Base-by-base conservation (phyloP, 2,888 invertebrate species). In the Acleris literana region DNA sequence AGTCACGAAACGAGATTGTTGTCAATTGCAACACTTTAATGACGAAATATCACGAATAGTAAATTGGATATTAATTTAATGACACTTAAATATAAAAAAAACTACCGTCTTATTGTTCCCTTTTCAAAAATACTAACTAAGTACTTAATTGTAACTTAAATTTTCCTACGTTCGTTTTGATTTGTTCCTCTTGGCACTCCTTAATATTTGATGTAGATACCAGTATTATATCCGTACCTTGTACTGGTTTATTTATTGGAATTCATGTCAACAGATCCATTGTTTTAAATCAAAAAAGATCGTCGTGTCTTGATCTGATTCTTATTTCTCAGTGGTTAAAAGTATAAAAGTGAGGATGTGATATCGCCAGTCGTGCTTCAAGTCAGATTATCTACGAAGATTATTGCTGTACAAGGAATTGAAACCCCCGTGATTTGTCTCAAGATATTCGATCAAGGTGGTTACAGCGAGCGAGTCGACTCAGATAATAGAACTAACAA, bases 401-500 rank as follows among this genome's bases (percentile, higher is more conserved):
- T 58, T 54, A 48, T 52, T 64, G 66, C 66, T 64, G 68, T 60
- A 58, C 64, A 69, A 68, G 71, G 70, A 72, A 74, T 75, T 72
- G 72, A 70, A 74, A 74, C 69, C 39, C 70, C 52, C 57, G 73
- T 80, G 78, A 82, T 81, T 84, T 80, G 77, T 82, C 80, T 75
- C 76, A 78, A 84, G 85, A 83, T 83, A 86, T 78, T 78, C 75
- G 80, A 86, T 86, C 72, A 74, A 76, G 80, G 81, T 81, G 78
- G 84, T 85, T 82, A 85, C 79, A 82, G 80, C 82, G 81, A 78
- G 79, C 79, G 81, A 78, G 76, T 82, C 79, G 79, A 81, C 80
- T 79, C 82, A 86, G 86, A 88, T 90, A 90, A 89, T 90, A 84
- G 86, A 79, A 81, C 79, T 84, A 87, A 86, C 87, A 77, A 90